Evolutionary conservation across 2,113 vertebrate genomes (phyloP).

Genomic region (Zootoca vivipara): DNA sequence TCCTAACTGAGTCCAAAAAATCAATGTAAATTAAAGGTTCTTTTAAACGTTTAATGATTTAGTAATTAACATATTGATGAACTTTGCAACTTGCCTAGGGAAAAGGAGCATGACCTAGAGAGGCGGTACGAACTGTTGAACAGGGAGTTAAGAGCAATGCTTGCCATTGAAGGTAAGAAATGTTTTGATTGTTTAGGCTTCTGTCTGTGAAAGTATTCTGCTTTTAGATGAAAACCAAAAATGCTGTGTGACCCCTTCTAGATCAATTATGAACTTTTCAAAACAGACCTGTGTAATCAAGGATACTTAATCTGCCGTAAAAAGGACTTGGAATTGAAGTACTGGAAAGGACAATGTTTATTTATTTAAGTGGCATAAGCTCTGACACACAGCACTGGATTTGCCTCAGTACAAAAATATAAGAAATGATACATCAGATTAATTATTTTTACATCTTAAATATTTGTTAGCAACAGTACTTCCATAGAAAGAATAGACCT

Average conservation of each 20-base stretch:
- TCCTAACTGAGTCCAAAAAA: slow-evolving; percentile 84
- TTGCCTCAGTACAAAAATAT: background rate
- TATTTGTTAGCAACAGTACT: slow-evolving; percentile 29
- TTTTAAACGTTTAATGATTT: slow-evolving; percentile 99
- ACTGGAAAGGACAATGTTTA: background rate
- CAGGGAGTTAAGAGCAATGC: slow-evolving; percentile 95
- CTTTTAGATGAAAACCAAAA: slow-evolving; percentile 14
- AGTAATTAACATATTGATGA: slow-evolving; percentile 99
- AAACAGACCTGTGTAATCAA: background rate
- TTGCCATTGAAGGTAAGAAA: slow-evolving; percentile 96
- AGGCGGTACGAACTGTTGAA: slow-evolving; percentile 97
- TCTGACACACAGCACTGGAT: background rate
- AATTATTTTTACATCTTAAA: slow-evolving; percentile 37
- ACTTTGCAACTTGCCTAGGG: slow-evolving; percentile 96
- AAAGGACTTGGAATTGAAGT: slow-evolving; percentile 1
- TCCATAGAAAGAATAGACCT: slow-evolving; percentile 7
- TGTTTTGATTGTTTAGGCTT: background rate
- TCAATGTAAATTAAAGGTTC: slow-evolving; percentile 96
- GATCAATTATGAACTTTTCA: background rate
- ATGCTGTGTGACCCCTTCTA: background rate
- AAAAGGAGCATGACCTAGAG: slow-evolving; percentile 99
- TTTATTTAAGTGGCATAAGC: background rate
- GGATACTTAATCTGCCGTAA: background rate
- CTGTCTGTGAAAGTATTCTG: background rate
- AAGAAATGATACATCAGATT: slow-evolving; percentile 30